phyloP scores from a whole-genome alignment of 2,888 invertebrate genomes.

The Eumacrocentrus americanus region DNA sequence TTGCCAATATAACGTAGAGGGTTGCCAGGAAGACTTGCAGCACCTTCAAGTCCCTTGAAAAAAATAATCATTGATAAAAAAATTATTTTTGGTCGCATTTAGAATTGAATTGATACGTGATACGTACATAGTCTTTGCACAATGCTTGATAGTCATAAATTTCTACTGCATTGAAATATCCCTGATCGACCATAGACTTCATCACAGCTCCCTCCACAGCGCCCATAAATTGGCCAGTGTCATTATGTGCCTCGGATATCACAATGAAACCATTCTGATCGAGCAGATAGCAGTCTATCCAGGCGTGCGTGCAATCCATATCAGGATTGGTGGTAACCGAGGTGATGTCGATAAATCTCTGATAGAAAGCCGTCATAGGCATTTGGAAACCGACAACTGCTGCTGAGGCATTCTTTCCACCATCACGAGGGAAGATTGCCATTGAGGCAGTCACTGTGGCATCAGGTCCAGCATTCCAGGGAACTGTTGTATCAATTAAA shows the following conservation, averaged over 20 bases:
- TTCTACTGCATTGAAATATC: constrained; percentile 76
- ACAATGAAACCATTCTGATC: constrained; percentile 91
- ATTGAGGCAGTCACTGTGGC: constrained; percentile 80
- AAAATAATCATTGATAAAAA: constrained; percentile 2
- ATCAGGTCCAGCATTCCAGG: constrained; percentile 60
- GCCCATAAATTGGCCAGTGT: constrained; percentile 87
- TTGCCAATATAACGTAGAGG: constrained; percentile 56
- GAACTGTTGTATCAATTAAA: constrained; percentile 38
- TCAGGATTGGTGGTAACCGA: constrained; percentile 63
- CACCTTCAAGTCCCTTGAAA: constrained; percentile 43
- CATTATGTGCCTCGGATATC: constrained; percentile 69
- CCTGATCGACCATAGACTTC: constrained; percentile 73
- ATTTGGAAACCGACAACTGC: constrained; percentile 90
- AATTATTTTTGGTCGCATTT: background rate
- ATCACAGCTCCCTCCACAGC: constrained; percentile 79
- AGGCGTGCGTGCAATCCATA: constrained; percentile 47
- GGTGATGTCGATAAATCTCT: constrained; percentile 75
- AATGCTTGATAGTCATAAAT: constrained; percentile 87
- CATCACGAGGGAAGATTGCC: constrained; percentile 82
- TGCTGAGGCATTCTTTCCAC: constrained; percentile 78
- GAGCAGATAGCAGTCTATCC: constrained; percentile 80
- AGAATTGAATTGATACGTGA: constrained; percentile 37
- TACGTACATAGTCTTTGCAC: constrained; percentile 65
- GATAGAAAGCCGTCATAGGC: constrained; percentile 72
- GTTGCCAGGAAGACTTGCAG: constrained; percentile 46